phyloP scores from a whole-genome alignment of 2,888 invertebrate genomes.

The Cosmia pyralina region DNA sequence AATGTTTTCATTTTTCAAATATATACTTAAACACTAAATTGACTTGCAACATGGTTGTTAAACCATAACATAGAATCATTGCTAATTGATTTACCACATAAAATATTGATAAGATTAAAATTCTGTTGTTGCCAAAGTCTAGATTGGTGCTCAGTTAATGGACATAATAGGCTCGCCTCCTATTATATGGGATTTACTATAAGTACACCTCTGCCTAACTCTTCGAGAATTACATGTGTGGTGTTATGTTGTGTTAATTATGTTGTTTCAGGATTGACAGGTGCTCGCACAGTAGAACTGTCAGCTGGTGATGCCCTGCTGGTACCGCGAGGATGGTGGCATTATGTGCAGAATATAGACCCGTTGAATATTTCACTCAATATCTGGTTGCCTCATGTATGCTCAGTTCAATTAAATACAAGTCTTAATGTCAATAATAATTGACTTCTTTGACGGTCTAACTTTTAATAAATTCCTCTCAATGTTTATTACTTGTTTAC shows the following conservation, averaged over 20 bases:
- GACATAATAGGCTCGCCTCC: no score
- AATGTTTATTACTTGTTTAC: slow-evolving; percentile 68
- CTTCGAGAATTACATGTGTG: no score
- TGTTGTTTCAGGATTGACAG: slow-evolving; percentile 76
- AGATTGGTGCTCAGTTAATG: no score
- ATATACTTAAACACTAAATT: no score
- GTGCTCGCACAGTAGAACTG: slow-evolving; percentile 91
- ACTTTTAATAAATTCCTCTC: neutral
- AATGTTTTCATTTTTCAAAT: neutral
- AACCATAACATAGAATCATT: neutral
- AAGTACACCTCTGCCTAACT: no score
- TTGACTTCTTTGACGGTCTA: neutral
- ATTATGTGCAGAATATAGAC: slow-evolving; percentile 97
- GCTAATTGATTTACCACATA: neutral
- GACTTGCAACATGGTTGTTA: neutral
- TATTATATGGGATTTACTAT: no score
- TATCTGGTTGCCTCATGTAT: slow-evolving; percentile 93
- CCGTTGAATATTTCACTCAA: slow-evolving; percentile 91
- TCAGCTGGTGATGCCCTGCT: slow-evolving; percentile 96
- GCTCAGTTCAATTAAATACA: slow-evolving; percentile 55
- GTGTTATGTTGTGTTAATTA: neutral
- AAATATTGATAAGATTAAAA: neutral
- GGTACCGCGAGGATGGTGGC: slow-evolving; percentile 99
- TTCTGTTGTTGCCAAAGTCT: neutral
- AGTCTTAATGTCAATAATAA: neutral